Conservation (phyloP, 1,140 invertebrate genomes). For the Brachionus rotundiformis region DNA sequence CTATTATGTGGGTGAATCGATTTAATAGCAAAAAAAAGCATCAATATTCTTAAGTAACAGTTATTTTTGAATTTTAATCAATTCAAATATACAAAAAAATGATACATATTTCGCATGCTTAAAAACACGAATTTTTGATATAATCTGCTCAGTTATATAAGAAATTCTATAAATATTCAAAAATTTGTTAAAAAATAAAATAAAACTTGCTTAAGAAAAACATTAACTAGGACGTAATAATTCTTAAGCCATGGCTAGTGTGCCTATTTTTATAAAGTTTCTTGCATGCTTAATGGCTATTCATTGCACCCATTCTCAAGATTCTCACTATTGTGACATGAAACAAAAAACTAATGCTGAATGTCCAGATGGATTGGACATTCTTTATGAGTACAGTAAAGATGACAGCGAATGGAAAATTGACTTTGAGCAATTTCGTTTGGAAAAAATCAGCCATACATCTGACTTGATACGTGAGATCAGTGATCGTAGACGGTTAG, state of each 20-base stretch:
- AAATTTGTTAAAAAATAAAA: neutral
- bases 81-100: neutral
- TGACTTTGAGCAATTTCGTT: slow-evolving; percentile 44
- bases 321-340: slow-evolving; percentile 18
- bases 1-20: neutral
- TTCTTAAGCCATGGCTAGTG: slow-evolving; percentile 18
- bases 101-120: slow-evolving; percentile 5
- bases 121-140: neutral
- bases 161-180: neutral
- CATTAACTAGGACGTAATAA: neutral
- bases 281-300: neutral
- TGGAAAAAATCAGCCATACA: slow-evolving; percentile 27
- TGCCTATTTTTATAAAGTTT: neutral
- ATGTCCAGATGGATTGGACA: slow-evolving; percentile 29
- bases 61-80: slow-evolving; percentile 15
- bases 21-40: neutral
- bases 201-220: neutral
- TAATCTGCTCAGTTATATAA: neutral
- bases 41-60: neutral
- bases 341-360: slow-evolving; percentile 11
- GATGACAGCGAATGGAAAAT: slow-evolving; percentile 48
- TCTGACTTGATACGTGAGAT: slow-evolving; percentile 29
- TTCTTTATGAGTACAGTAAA: slow-evolving; percentile 44
- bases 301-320: neutral
- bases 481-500: neutral